A percentile compares a stretch with the other conserved stretches of the same genome.
phyloP scores from a whole-genome alignment of 2,113 vertebrate species.

The Noctilio leporinus region DNA sequence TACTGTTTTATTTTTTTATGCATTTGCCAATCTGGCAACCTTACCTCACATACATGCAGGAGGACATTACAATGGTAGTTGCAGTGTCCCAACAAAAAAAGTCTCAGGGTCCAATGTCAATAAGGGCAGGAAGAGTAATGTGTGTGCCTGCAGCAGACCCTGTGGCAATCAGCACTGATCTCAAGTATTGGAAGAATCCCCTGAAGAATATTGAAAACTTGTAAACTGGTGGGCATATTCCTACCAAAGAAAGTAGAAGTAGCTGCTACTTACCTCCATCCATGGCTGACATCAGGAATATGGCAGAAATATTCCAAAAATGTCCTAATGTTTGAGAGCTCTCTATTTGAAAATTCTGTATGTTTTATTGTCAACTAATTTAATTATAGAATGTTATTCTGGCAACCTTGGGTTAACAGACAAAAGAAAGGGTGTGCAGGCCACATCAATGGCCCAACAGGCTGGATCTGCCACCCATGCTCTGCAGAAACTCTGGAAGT shows the following conservation, averaged over 20 bases:
- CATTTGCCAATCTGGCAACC: background rate
- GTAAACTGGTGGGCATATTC: background rate
- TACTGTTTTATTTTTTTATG: background rate
- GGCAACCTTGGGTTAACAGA: background rate
- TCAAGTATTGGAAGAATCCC: background rate
- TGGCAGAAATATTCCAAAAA: background rate
- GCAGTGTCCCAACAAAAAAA: background rate
- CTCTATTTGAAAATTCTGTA: background rate
- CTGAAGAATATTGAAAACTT: background rate
- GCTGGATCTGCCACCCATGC: background rate
- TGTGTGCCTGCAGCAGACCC: background rate
- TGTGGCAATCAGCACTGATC: background rate
- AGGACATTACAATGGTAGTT: background rate
- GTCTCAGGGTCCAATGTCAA: background rate
- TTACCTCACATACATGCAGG: background rate
- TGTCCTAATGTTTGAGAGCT: background rate
- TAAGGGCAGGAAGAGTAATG: too few relatives aligned
- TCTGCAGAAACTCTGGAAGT: background rate
- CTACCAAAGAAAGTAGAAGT: background rate
- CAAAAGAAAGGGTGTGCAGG: background rate
- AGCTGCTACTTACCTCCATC: background rate
- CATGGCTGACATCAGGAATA: too few relatives aligned
- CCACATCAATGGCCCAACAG: background rate
- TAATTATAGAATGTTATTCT: background rate
- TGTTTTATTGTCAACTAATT: background rate